Evolutionary conservation across 2,888 invertebrate species (phyloP).

Genomic region (Oeneis ivallda): DNA sequence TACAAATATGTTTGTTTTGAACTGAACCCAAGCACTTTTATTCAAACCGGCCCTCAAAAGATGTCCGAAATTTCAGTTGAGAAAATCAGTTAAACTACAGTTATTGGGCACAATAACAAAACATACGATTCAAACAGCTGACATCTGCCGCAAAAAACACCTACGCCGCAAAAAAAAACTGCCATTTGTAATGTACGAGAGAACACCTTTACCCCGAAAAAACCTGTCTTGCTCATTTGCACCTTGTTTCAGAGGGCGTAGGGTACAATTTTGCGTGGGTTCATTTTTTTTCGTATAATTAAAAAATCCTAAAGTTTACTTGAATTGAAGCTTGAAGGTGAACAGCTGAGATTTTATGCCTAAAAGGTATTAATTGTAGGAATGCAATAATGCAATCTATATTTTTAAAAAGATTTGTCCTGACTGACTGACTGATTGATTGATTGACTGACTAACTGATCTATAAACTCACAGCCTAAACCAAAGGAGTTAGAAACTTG

Average conservation of each 20-base stretch:
- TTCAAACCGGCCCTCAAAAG: slow-evolving; percentile 1
- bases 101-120: slow-evolving; percentile 53
- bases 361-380: not conserved
- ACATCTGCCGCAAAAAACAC: slow-evolving; percentile 57
- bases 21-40: not conserved
- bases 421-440: no score
- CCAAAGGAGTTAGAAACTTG: no score
- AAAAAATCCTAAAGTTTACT: slow-evolving; percentile 7
- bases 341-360: slow-evolving; percentile 17
- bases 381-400: not conserved
- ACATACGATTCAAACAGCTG: slow-evolving; percentile 73
- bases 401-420: no score
- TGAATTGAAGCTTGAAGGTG: not conserved
- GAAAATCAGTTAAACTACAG: slow-evolving; percentile 69
- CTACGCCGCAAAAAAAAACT: slow-evolving; percentile 48
- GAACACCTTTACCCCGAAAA: slow-evolving; percentile 42
- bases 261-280: slow-evolving; percentile 3
- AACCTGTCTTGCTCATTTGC: slow-evolving; percentile 13
- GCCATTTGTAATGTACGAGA: slow-evolving; percentile 22
- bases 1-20: not conserved
- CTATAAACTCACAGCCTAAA: no score
- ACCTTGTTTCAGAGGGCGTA: slow-evolving; percentile 1
- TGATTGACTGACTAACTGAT: no score
- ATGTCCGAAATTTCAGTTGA: slow-evolving; percentile 50
- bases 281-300: not conserved